Conservation (phyloP, 2,888 invertebrate genomes). For the Patella depressa region DNA sequence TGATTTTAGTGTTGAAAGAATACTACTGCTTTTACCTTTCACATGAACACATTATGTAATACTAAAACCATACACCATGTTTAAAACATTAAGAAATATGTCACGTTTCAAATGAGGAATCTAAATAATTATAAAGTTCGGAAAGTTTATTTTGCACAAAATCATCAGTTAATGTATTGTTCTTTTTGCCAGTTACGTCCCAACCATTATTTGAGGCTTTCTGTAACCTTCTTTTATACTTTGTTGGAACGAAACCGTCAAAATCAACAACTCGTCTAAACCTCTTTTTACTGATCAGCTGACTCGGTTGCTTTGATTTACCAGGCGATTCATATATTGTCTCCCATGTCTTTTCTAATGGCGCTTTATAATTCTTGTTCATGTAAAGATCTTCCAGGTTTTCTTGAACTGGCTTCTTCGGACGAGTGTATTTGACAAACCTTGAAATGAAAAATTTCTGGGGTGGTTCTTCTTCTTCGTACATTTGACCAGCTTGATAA, state of each 20-base stretch:
- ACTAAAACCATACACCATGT: too few relatives aligned
- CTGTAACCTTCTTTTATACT: conserved; percentile 46
- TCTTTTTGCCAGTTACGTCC: conserved; percentile 39
- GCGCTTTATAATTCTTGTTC: conserved; percentile 55
- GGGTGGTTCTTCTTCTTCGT: not conserved
- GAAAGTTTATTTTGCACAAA: conserved; percentile 38
- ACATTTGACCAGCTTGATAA: not conserved
- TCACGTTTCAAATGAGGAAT: conserved; percentile 9
- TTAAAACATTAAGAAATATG: too few relatives aligned
- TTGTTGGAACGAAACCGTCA: conserved; percentile 45
- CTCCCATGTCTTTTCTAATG: conserved; percentile 52
- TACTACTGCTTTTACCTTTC: too few relatives aligned
- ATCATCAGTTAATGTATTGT: conserved; percentile 35
- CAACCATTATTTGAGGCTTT: conserved; percentile 52
- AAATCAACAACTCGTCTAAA: conserved; percentile 45
- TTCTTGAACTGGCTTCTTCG: conserved; percentile 31
- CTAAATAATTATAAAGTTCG: conserved; percentile 37
- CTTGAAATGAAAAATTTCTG: not conserved
- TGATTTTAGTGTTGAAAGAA: too few relatives aligned
- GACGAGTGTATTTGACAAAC: conserved; percentile 9
- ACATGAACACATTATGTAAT: too few relatives aligned
- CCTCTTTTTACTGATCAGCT: conserved; percentile 40
- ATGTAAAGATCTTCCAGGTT: conserved; percentile 48
- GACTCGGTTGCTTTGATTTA: conserved; percentile 24
- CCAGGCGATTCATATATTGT: conserved; percentile 54